Base-by-base conservation (phyloP, 37 sponge, comb jelly and placozoan species). In the Ianthella basta region DNA sequence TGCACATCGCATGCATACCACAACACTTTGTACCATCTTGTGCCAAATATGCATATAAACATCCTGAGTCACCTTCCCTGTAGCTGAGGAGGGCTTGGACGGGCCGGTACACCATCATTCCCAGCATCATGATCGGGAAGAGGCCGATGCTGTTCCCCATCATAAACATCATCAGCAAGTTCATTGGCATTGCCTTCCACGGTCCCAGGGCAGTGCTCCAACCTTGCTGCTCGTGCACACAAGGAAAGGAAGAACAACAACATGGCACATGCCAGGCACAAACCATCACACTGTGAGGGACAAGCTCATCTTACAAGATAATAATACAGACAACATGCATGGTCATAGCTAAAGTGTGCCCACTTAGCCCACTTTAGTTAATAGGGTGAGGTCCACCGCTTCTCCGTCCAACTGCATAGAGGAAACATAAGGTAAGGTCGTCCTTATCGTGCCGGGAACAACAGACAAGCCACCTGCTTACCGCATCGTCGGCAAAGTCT, bases 121-220 rank as follows among this genome's bases (percentile, higher is more conserved):
- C 99, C 32, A 97, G 91, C 97, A 99, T 94, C 92, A 99, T 99
- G 74, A 99, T 91, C 32, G 97, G 96, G 83, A 97, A 96, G 65
- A 99, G 75, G n/a, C 97, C 97, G 29, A 99, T 85, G 40, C 89
- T 88, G 79, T 95, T 95, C 54, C 99, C 99, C 29, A 90, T 91
- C 97, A 97, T 95, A 88, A 87, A 99, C 90, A 99, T 79, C 14
- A 99, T 68, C 53, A 99, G 88, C 83, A 96, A 77, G 59, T 97
- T 99, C 89, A 99, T 95, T 5, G 99, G 99, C 56, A 99, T 86
- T 85, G 97, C 95, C 77, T 99, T 97, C 92, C 97, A 87, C 0
- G 99, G 99, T 2, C 94, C 96, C 8, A 97, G 88, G 30, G 99
- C 99, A 54, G 94, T 85, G 40, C 82, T 86, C 99, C 99, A 99